Evolutionary conservation across 1,140 invertebrate genomes (phyloP), one percentile per base, ranked within the genome.

Genomic region (Philotrypesis tridentata): DNA sequence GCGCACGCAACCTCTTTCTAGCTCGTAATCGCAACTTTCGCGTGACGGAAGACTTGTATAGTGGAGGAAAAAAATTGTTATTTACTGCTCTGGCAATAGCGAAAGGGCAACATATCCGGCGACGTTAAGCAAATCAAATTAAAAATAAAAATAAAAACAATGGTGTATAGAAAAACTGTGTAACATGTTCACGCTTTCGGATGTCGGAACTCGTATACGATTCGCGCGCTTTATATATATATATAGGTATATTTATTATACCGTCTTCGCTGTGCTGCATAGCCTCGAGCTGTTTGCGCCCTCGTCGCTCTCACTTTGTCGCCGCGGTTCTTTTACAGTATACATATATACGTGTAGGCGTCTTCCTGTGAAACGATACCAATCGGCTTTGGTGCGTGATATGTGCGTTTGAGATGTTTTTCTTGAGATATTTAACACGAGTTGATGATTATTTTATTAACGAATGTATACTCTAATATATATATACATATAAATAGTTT

Each of bases 1-100:
- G 48, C 48, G 29, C 48, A 60, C 72, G 9, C 17, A 74, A 7
- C 27, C 72, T 74, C n/a, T 31, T 31, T 74, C 27, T 74, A 23
- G 23, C 48, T 68, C 29, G 29, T 68, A 55, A 55, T 55, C 48
- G 48, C 48, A 55, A 55, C 17, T 17, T 55, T 55, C 48, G 48
- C 48, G 17, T 37, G 33, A 37, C 48, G 48, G 5, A n/a, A 55
- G 48, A 21, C 48, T 55, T 55, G 48, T n/a, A 55, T 21, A 55
- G 48, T 17, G 17, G 48, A 14, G 48, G 17, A n/a, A 17, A 17
- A 55, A 55, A 55, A 55, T 17, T 55, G 48, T 55, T 55, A 55
- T 55, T 55, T 55, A 55, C n/a, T 17, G 43, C 43, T 48, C 43
- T 48, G 4, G 43, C 43, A 48, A 48, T 48, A 12, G 17, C 21